Percentiles rank a stretch among this genome's conserved stretches.
Evolutionary conservation across 2,888 invertebrate species (phyloP).

Genomic region (Pandemis heparana): DNA sequence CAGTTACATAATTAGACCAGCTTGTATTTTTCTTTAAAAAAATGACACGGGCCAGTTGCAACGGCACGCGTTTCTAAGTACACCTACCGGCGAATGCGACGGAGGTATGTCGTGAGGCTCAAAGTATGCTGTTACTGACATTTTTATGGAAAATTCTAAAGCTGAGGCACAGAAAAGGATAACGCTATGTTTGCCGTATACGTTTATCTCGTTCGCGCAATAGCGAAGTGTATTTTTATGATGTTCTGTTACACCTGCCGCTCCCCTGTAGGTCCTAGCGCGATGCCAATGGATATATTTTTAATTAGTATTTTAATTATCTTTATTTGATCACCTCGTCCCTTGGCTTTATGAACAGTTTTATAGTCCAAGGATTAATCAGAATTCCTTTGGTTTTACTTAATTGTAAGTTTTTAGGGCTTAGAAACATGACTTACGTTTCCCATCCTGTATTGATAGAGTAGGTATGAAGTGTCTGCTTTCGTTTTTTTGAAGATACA

Average conservation of each 20-base stretch:
- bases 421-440: background rate
- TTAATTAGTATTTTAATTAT: constrained; percentile 55
- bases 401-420: background rate
- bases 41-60: constrained; percentile 26
- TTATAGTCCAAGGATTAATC: constrained; percentile 52
- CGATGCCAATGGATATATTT: constrained; percentile 55
- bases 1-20: too few species aligned
- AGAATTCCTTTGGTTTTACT: background rate
- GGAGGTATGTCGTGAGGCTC: constrained; percentile 62
- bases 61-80: constrained; percentile 58
- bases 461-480: background rate
- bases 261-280: constrained; percentile 60
- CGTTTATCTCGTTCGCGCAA: constrained; percentile 13
- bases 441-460: background rate
- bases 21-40: constrained; percentile 23
- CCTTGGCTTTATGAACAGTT: constrained; percentile 48
- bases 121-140: constrained; percentile 66
- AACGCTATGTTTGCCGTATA: constrained; percentile 5
- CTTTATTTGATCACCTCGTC: constrained; percentile 58
- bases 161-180: constrained; percentile 10
- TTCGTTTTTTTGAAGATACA: background rate
- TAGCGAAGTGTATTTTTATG: constrained; percentile 28
- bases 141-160: constrained; percentile 53
- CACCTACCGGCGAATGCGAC: constrained; percentile 56
- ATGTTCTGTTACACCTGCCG: constrained; percentile 64